Conservation (phyloP, 2,113 vertebrate genomes). For the Dipodomys stephensi region DNA sequence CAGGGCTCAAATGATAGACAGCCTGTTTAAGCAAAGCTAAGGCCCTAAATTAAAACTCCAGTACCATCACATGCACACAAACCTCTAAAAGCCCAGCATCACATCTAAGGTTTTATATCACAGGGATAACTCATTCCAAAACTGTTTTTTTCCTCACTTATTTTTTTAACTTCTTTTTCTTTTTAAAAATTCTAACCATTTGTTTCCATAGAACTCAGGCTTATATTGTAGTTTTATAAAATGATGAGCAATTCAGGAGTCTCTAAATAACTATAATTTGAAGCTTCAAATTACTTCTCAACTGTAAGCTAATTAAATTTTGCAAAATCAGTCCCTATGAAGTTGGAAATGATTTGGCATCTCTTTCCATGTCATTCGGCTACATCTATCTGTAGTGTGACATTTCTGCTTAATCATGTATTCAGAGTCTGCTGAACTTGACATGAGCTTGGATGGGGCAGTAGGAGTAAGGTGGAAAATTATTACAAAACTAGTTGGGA, state of each 20-base stretch:
- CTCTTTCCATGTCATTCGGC: constrained; percentile 41
- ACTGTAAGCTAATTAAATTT: constrained; percentile 68
- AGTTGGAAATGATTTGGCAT: constrained; percentile 46
- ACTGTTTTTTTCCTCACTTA: not conserved
- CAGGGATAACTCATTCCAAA: not conserved
- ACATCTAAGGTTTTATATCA: not conserved
- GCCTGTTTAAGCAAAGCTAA: no score
- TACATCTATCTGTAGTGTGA: not conserved
- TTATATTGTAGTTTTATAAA: constrained; percentile 66
- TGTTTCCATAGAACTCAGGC: constrained; percentile 11
- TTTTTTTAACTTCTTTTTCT: constrained; percentile 10
- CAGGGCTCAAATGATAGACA: no score
- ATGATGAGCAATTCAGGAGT: constrained; percentile 60
- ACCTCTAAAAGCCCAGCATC: not conserved
- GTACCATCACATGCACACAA: no score
- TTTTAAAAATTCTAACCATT: constrained; percentile 25
- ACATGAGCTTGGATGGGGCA: not conserved
- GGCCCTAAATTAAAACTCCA: no score
- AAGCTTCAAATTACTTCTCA: constrained; percentile 66
- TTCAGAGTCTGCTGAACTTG: not conserved
- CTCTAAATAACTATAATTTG: constrained; percentile 73
- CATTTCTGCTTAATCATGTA: not conserved
- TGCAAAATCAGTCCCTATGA: constrained; percentile 38
- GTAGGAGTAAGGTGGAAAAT: not conserved
- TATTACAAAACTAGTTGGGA: constrained; percentile 37